phyloP scores from a whole-genome alignment of 2,797 vertebrate species.

The Gallinago solitaria region DNA sequence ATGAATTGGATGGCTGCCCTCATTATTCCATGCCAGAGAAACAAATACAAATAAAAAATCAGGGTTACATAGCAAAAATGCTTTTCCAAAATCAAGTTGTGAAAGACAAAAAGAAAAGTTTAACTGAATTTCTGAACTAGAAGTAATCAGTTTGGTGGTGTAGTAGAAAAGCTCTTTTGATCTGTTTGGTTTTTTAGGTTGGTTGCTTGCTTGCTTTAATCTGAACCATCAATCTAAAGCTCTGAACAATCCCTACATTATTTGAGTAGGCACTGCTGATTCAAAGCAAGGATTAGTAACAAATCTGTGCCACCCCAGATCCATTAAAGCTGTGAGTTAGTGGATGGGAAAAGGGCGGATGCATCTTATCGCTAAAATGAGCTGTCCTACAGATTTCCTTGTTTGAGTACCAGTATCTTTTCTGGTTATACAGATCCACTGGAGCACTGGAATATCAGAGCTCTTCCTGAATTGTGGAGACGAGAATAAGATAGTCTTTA shows the following conservation, averaged over 20 bases:
- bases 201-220: background rate
- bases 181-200: background rate
- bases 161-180: background rate
- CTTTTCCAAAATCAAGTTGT: background rate
- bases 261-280: background rate
- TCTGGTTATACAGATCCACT: background rate
- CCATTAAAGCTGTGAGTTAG: background rate
- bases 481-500: background rate
- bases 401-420: background rate
- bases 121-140: background rate
- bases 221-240: background rate
- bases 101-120: background rate
- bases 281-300: slow-evolving; percentile 26
- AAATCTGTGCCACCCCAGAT: background rate
- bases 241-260: background rate
- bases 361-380: background rate
- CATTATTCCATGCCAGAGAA: background rate
- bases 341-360: background rate
- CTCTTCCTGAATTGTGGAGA: background rate
- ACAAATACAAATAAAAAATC: background rate
- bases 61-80: background rate
- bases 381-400: background rate
- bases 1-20: background rate
- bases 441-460: background rate
- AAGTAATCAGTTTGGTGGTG: background rate